phyloP scores from a whole-genome alignment of 2,113 vertebrate species.

The Candoia aspera region DNA sequence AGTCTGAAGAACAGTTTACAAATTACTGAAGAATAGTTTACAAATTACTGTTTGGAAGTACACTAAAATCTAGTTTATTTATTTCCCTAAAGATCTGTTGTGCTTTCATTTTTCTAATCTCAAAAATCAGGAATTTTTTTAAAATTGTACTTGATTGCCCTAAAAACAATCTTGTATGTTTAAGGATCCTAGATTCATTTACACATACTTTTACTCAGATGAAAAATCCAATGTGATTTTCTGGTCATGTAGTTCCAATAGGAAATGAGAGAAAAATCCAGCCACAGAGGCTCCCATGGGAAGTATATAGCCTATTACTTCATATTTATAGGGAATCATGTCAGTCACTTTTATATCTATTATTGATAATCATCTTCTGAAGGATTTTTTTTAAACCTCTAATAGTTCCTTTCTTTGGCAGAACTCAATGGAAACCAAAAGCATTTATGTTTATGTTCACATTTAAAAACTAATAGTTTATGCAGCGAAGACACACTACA shows the following conservation, averaged over 20 bases:
- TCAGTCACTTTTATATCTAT: not conserved
- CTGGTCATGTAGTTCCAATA: not conserved
- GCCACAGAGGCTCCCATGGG: not conserved
- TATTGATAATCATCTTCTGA: not conserved
- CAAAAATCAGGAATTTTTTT: not conserved
- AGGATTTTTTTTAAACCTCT: not conserved
- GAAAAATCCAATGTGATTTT: not conserved
- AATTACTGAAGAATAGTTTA: not conserved
- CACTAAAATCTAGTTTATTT: not conserved
- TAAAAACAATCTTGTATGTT: not conserved
- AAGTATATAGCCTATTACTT: not conserved
- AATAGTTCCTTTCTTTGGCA: not conserved
- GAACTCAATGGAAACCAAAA: not conserved
- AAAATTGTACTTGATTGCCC: not conserved
- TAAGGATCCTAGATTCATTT: not conserved
- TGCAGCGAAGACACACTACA: not conserved
- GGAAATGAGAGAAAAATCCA: not conserved
- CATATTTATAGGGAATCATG: not conserved
- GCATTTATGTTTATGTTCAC: not conserved
- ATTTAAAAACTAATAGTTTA: not conserved
- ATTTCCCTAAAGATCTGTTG: not conserved
- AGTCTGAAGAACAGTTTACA: not conserved
- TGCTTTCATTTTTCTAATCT: not conserved
- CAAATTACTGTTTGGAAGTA: not conserved
- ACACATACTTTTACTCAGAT: not conserved